phyloP scores from a whole-genome alignment of 2,113 vertebrate genomes.

The Poeciliopsis retropinna region DNA sequence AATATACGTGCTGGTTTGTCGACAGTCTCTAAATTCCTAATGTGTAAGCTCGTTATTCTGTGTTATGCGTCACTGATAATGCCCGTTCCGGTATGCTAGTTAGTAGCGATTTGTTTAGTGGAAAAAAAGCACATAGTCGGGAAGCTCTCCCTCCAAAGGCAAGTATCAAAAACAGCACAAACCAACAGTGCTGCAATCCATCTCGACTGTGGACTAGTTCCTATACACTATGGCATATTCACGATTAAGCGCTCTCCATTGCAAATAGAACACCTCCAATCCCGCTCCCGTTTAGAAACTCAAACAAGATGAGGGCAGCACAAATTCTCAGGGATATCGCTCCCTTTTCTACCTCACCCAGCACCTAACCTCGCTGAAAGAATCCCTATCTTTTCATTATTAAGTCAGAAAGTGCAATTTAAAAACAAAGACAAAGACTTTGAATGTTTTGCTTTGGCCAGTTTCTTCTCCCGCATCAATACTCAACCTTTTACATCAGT shows the following conservation, averaged over 20 bases:
- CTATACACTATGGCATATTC: constrained; percentile 80
- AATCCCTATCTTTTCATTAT: constrained; percentile 51
- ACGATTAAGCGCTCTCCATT: constrained; percentile 74
- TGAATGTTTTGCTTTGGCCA: constrained; percentile 82
- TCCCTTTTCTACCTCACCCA: constrained; percentile 53
- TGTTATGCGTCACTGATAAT: constrained; percentile 75
- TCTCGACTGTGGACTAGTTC: constrained; percentile 74
- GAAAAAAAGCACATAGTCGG: constrained; percentile 80
- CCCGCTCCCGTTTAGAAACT: constrained; percentile 51
- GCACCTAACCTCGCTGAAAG: constrained; percentile 51
- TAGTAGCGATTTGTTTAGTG: constrained; percentile 72
- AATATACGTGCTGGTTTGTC: constrained; percentile 83
- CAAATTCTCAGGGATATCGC: constrained; percentile 54
- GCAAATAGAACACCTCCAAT: constrained; percentile 59
- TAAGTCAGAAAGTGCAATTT: constrained; percentile 83
- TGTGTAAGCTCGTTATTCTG: constrained; percentile 70
- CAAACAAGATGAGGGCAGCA: constrained; percentile 56
- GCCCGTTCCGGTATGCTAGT: constrained; percentile 76
- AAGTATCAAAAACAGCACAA: constrained; percentile 82
- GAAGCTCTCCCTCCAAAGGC: constrained; percentile 81
- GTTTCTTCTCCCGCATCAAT: constrained; percentile 76
- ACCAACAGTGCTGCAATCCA: constrained; percentile 77
- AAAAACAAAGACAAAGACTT: constrained; percentile 76
- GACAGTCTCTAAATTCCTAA: constrained; percentile 76
- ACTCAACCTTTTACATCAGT: constrained; percentile 69